Evolutionary conservation across 2,113 vertebrate species (phyloP), one percentile per base, ranked within the genome.

Genomic region (Coreoperca whiteheadi): DNA sequence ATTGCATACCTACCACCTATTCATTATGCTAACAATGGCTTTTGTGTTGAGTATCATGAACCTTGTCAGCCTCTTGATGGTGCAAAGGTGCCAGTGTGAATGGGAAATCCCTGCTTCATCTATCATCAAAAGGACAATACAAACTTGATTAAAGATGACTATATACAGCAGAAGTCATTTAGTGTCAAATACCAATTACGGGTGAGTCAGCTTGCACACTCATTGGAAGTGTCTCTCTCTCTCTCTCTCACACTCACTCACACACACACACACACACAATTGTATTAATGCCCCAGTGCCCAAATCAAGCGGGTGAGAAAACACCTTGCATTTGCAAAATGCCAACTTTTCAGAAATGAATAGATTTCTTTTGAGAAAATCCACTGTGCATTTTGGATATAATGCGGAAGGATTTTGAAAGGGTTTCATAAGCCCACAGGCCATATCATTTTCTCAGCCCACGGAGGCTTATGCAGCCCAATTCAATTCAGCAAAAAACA

Each of bases 21-120:
- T 86, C 74, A 82, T 88, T 87, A 85, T 50, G 41, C 48, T 48
- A 65, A 79, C 56, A 83, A 54, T 41, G 23, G 74, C 60, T 82
- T 87, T 80, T 64, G 56, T 87, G 70, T 57, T 41, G 32, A 79
- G 64, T n/a, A 70, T 74, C 53, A 37, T 80, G 65, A 81, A 54
- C 70, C 65, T 37, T 21, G 60, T 82, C 83, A 48, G 68, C 50
- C 68, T 66, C 74, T 69, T 11, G n/a, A 63, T 53, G 23, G 48
- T 67, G 56, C 14, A 46, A 72, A 63, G 23, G 16, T 41, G 16
- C 9, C 4, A 1, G 28, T 30, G 63, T 78, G 23, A 77, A 61
- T 14, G 7, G 43, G 11, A 77, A 77, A 54, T 43, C 21, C 3
- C n/a, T 57, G 21, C 43, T n/a, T 54, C 59, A n/a, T 41, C 41